phyloP scores from a whole-genome alignment of 2,888 invertebrate species.

The Habroteleia sp. region DNA sequence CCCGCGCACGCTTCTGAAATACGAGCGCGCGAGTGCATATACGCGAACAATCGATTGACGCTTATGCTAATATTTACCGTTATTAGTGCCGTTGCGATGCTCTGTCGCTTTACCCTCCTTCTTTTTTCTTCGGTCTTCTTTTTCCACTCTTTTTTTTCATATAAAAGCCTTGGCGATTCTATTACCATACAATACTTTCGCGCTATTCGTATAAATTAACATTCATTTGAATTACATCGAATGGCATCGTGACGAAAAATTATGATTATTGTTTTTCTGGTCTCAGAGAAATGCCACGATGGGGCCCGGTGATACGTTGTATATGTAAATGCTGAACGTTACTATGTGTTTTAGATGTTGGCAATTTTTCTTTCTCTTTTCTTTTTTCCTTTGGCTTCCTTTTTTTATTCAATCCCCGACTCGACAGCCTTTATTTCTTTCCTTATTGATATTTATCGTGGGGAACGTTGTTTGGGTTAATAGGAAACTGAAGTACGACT shows the following conservation, averaged over 20 bases:
- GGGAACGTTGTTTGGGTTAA: constrained; percentile 3
- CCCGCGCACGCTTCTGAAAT: constrained; percentile 13
- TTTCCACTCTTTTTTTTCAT: not conserved
- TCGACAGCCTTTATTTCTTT: not conserved
- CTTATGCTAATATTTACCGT: constrained; percentile 34
- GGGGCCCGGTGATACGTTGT: constrained; percentile 30
- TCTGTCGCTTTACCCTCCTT: not conserved
- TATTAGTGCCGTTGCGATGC: constrained; percentile 17
- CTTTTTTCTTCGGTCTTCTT: not conserved
- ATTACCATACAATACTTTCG: constrained; percentile 56
- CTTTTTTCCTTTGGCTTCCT: not conserved
- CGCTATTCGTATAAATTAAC: constrained; percentile 56
- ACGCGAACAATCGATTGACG: constrained; percentile 39
- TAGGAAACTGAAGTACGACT: not conserved
- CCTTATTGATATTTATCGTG: constrained; percentile 1
- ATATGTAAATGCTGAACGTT: constrained; percentile 20
- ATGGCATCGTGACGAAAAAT: constrained; percentile 26
- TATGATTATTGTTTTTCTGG: constrained; percentile 50
- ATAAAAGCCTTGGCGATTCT: constrained; percentile 11
- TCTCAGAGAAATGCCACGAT: constrained; percentile 18
- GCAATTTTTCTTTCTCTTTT: not conserved
- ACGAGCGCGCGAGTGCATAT: constrained; percentile 8
- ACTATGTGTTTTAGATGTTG: constrained; percentile 17
- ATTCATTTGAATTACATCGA: constrained; percentile 54
- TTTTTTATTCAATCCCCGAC: not conserved